phyloP scores from a whole-genome alignment of 2,888 invertebrate genomes.

The Rutpela maculata region DNA sequence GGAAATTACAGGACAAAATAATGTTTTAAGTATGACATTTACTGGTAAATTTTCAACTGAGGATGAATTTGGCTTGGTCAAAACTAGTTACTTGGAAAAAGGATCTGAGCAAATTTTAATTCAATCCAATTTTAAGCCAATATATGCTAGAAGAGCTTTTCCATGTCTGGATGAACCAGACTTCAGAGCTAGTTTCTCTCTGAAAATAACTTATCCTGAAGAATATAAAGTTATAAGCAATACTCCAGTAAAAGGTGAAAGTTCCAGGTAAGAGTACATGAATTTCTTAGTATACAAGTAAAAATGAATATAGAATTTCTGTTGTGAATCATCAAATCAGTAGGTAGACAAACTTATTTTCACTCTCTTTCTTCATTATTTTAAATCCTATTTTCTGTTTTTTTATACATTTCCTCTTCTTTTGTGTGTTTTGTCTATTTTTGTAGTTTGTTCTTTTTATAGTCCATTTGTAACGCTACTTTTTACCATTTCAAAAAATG shows the following conservation, averaged over 20 bases:
- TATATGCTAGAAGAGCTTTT: conserved; percentile 16
- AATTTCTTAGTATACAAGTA: not conserved
- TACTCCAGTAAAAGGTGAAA: not conserved
- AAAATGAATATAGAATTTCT: no score
- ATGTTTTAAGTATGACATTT: not conserved
- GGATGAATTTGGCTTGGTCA: conserved; percentile 18
- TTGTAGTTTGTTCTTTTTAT: no score
- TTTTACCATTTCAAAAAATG: no score
- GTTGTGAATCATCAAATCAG: no score
- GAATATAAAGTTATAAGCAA: conserved; percentile 20
- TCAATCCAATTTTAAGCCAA: conserved; percentile 19
- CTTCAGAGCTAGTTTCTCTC: conserved; percentile 13
- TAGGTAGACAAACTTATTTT: no score
- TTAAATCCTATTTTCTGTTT: no score
- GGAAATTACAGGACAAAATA: not conserved
- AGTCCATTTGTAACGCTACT: no score
- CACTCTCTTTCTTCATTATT: no score
- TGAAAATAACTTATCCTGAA: conserved; percentile 1
- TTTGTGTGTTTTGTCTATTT: no score
- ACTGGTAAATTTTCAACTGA: not conserved
- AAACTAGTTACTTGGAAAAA: not conserved
- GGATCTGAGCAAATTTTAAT: not conserved
- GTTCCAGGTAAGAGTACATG: not conserved
- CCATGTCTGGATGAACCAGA: conserved; percentile 32
- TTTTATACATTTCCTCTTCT: no score